These are phyloP conservation scores for Platysternon megacephalum DNA, from an alignment of 2,113 vertebrate species.

Conservation along the genomic window DNA sequence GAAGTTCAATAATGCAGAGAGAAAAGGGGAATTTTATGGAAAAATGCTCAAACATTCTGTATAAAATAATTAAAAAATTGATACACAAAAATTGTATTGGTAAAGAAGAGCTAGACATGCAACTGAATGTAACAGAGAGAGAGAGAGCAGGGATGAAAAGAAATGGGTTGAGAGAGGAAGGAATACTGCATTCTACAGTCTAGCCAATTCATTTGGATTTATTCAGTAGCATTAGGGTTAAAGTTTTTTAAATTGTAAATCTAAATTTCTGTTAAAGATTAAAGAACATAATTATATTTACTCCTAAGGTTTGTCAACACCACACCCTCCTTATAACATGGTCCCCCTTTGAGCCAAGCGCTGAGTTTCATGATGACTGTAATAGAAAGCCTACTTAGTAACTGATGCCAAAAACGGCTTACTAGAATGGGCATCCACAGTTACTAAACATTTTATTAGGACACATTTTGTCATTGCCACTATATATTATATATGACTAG, in stretches of 20 bases:
- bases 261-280: neutral
- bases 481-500: neutral
- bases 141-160: neutral
- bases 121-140: slow-evolving; percentile 12
- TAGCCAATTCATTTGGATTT: neutral
- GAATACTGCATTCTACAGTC: neutral
- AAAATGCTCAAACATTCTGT: neutral
- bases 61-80: neutral
- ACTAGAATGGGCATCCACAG: neutral
- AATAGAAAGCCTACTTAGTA: neutral
- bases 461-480: neutral
- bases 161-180: slow-evolving; percentile 1
- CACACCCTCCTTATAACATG: neutral
- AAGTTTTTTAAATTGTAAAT: neutral
- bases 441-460: neutral
- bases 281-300: neutral
- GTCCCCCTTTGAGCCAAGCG: neutral
- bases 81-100: slow-evolving; percentile 8
- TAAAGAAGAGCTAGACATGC: slow-evolving; percentile 39
- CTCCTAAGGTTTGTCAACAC: neutral
- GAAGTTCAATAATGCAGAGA: slow-evolving; percentile 10
- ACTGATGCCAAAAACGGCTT: neutral
- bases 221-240: neutral
- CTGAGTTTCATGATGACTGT: neutral
- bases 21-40: neutral